phyloP scores from a whole-genome alignment of 2,113 vertebrate species.

The Anoplopoma fimbria region DNA sequence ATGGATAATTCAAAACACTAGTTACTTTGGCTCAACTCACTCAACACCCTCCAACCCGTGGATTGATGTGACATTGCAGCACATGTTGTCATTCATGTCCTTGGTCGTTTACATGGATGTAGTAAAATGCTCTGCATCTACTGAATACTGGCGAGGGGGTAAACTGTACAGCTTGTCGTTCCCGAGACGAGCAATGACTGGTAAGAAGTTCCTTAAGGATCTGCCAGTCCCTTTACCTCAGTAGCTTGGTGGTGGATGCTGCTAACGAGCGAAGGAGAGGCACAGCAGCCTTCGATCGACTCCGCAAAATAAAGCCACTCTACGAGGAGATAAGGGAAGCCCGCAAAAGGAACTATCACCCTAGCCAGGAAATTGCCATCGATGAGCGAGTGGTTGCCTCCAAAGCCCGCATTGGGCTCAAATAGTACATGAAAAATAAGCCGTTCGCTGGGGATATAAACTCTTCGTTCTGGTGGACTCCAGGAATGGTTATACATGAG shows the following conservation, averaged over 20 bases:
- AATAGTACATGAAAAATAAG: too few species aligned
- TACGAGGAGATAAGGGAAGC: background rate
- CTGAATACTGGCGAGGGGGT: background rate
- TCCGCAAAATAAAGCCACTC: background rate
- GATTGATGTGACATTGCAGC: background rate
- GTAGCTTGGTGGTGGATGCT: background rate
- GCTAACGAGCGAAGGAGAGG: background rate
- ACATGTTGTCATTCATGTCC: background rate
- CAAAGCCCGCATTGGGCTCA: too few species aligned
- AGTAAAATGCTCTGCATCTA: background rate
- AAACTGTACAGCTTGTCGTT: background rate
- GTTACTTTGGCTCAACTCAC: background rate
- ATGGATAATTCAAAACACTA: background rate
- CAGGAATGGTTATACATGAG: too few species aligned
- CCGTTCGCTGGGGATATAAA: too few species aligned
- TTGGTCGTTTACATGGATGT: background rate
- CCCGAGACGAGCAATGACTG: background rate
- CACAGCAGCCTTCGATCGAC: background rate
- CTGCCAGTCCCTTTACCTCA: background rate
- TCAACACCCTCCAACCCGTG: background rate
- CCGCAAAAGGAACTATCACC: background rate
- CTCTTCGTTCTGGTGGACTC: too few species aligned
- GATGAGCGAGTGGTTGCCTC: background rate
- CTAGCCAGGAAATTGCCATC: background rate
- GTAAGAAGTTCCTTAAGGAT: background rate